phyloP scores from a whole-genome alignment of 2,797 vertebrate genomes.

The Lacerta agilis region DNA sequence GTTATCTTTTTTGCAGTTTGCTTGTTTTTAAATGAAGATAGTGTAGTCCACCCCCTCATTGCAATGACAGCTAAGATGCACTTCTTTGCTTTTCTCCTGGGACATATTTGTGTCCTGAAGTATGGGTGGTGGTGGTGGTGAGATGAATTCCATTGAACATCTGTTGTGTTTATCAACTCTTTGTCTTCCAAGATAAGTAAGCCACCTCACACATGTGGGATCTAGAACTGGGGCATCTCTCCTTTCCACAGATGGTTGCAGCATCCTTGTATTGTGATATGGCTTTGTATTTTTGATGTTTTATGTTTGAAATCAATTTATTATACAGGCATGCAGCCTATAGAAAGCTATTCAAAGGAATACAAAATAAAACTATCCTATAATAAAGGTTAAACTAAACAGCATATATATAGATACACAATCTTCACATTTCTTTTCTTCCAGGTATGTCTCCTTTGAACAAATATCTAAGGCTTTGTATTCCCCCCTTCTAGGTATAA shows the following conservation, averaged over 20 bases:
- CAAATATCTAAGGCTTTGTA: not conserved
- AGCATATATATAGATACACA: too few species aligned
- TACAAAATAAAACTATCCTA: too few species aligned
- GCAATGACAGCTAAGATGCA: not conserved
- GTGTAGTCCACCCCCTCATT: not conserved
- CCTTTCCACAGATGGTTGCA: not conserved
- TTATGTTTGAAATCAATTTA: too few species aligned
- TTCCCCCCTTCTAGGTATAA: conserved; percentile 75
- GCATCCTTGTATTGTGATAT: not conserved
- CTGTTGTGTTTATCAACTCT: not conserved
- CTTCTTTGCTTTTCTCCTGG: not conserved
- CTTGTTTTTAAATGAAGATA: not conserved
- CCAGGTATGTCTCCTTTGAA: too few species aligned
- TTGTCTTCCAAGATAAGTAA: not conserved
- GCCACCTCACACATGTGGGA: not conserved
- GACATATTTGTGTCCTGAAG: not conserved
- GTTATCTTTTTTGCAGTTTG: not conserved
- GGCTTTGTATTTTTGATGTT: not conserved
- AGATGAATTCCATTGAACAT: not conserved
- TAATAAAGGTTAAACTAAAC: too few species aligned
- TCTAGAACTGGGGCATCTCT: not conserved
- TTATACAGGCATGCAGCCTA: too few species aligned
- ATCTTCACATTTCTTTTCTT: too few species aligned
- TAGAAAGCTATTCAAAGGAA: too few species aligned
- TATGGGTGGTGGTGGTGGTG: not conserved